Evolutionary conservation across 2,797 vertebrate genomes (phyloP).

Genomic region (Enteromius trimaculatus): DNA sequence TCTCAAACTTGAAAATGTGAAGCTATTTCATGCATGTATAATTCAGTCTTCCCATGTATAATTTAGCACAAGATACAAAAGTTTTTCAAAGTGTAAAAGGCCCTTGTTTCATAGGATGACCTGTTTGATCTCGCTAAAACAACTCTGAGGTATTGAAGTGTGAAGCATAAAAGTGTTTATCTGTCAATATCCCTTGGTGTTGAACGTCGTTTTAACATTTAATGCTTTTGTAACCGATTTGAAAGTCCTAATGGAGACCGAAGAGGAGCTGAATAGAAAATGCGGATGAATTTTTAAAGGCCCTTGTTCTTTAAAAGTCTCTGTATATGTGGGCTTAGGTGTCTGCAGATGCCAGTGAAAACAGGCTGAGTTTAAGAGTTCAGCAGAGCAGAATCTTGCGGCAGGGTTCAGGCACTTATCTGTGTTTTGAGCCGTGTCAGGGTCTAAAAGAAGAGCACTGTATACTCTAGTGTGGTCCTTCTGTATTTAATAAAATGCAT

Average conservation of each 20-base stretch:
- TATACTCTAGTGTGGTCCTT: not conserved
- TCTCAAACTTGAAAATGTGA: not conserved
- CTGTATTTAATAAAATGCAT: constrained; percentile 12
- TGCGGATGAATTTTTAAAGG: constrained; percentile 35
- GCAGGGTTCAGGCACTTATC: constrained; percentile 19
- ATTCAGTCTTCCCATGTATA: not conserved
- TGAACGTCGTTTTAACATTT: constrained; percentile 40
- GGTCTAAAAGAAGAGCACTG: constrained; percentile 26
- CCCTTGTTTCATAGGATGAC: not conserved
- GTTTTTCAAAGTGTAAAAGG: not conserved
- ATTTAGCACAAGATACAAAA: not conserved
- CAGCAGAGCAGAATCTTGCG: constrained; percentile 24
- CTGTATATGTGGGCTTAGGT: constrained; percentile 6
- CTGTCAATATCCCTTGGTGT: constrained; percentile 28
- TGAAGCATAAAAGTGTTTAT: constrained; percentile 18
- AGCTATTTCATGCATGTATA: not conserved
- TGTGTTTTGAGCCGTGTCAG: constrained; percentile 9
- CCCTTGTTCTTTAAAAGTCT: constrained; percentile 28
- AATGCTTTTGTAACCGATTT: constrained; percentile 34
- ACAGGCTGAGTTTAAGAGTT: constrained; percentile 28
- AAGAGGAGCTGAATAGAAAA: constrained; percentile 1
- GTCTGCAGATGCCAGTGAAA: constrained; percentile 23
- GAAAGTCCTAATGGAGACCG: constrained; percentile 19
- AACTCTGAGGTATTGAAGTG: constrained; percentile 13
- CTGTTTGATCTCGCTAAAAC: not conserved